These are phyloP conservation scores for Cryptocheilus praepositus DNA, from an alignment of 2,888 invertebrate genomes.

Conservation along the genomic window DNA sequence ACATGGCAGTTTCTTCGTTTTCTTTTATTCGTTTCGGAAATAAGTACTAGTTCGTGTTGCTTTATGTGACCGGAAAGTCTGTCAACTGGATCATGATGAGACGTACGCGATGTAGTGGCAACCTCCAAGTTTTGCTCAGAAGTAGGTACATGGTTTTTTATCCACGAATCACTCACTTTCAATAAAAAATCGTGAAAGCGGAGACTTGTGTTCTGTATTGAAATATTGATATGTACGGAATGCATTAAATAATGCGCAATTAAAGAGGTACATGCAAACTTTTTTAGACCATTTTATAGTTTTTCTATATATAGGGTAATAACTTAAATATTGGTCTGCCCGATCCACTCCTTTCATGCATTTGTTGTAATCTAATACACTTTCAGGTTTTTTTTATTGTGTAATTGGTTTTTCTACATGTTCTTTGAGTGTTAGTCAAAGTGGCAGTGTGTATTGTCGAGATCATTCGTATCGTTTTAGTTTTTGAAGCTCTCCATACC, in stretches of 20 bases:
- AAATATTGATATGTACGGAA: slow-evolving; percentile 25
- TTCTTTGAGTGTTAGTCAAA: slow-evolving; percentile 19
- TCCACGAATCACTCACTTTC: slow-evolving; percentile 23
- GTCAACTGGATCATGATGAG: slow-evolving; percentile 22
- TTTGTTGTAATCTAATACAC: slow-evolving; percentile 45
- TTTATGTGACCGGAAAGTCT: slow-evolving; percentile 21
- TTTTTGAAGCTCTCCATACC: slow-evolving; percentile 23
- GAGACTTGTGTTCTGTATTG: slow-evolving; percentile 22
- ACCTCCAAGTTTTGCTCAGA: slow-evolving; percentile 21
- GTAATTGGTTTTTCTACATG: slow-evolving; percentile 24
- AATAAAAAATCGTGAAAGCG: slow-evolving; percentile 22
- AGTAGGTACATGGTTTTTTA: slow-evolving; percentile 22
- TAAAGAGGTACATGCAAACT: slow-evolving; percentile 18
- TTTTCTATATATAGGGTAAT: slow-evolving; percentile 29
- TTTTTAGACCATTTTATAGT: slow-evolving; percentile 2
- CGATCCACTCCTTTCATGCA: slow-evolving; percentile 46
- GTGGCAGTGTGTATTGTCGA: slow-evolving; percentile 29
- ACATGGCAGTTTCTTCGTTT: slow-evolving; percentile 28
- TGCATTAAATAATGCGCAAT: slow-evolving; percentile 30
- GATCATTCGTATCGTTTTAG: slow-evolving; percentile 27
- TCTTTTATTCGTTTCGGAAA: slow-evolving; percentile 27
- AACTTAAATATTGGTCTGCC: slow-evolving; percentile 44
- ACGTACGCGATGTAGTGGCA: slow-evolving; percentile 24
- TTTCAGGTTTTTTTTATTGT: slow-evolving; percentile 36
- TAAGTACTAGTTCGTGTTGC: slow-evolving; percentile 25